Conservation (phyloP, 2,113 vertebrate genomes). For the Desmodus rotundus region DNA sequence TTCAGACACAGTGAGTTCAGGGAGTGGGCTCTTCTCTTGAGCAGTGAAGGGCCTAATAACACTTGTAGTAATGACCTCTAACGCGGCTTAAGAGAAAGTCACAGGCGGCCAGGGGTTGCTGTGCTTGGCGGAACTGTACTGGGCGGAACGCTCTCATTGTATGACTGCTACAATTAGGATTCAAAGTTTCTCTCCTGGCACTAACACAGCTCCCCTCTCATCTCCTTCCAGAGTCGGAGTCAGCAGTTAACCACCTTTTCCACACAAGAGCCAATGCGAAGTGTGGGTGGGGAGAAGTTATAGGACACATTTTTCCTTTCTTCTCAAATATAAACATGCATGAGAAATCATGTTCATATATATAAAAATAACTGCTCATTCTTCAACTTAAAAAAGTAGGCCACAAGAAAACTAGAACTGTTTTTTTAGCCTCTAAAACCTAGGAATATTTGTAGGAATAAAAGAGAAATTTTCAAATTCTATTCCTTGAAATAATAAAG, state of each 20-base stretch:
- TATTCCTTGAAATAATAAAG: background rate
- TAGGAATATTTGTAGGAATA: background rate
- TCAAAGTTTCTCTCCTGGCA: background rate
- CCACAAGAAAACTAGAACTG: background rate
- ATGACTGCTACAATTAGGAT: background rate
- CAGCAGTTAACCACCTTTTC: background rate
- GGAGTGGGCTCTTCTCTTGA: background rate
- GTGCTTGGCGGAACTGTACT: fast-evolving
- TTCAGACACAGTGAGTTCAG: background rate
- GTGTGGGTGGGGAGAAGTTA: background rate
- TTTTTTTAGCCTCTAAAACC: background rate
- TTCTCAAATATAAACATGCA: background rate
- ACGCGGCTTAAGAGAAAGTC: background rate
- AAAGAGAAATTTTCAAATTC: background rate
- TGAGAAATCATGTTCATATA: background rate
- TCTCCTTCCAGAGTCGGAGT: background rate
- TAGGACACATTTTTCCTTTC: background rate
- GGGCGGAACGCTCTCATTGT: background rate
- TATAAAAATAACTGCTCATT: background rate
- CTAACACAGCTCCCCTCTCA: background rate
- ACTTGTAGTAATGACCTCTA: too few species aligned
- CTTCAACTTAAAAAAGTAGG: background rate
- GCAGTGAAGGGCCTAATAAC: background rate
- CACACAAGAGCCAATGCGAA: background rate
- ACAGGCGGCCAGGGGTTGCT: background rate